phyloP scores from a whole-genome alignment of 35 echinoderm and acorn worm genomes.

The Chiridota heheva region DNA sequence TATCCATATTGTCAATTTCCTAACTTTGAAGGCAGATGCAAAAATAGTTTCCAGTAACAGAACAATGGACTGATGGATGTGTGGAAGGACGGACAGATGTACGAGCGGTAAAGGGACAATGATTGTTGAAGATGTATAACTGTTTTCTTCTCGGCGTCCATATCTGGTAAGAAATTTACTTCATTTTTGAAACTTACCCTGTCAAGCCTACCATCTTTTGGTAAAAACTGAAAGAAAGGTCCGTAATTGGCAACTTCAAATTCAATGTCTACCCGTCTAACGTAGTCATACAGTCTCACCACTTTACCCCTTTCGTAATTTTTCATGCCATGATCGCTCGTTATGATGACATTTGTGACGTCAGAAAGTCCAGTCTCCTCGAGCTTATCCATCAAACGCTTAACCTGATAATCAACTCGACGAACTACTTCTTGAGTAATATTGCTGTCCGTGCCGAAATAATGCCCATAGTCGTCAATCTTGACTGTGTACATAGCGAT shows the following conservation, averaged over 20 bases:
- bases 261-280: constrained; percentile 27
- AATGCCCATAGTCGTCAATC: constrained; percentile 68
- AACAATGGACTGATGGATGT: too few relatives aligned
- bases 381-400: constrained; percentile 29
- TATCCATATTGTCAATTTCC: too few relatives aligned
- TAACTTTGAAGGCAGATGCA: too few relatives aligned
- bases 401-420: neutral
- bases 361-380: constrained; percentile 57
- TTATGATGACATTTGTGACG: constrained; percentile 39
- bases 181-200: constrained; percentile 11
- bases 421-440: constrained; percentile 22
- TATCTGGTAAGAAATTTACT: neutral
- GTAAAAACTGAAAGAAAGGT: constrained; percentile 51
- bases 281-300: constrained; percentile 48
- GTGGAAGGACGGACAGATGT: neutral
- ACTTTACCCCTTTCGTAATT: constrained; percentile 27
- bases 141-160: neutral
- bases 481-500: constrained; percentile 71
- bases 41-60: too few relatives aligned
- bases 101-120: neutral
- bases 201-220: constrained; percentile 53
- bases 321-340: constrained; percentile 40
- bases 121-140: neutral
- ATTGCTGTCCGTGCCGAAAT: constrained; percentile 51
- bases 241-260: constrained; percentile 58